Evolutionary conservation across 1,140 invertebrate species (phyloP).

Genomic region (Archegozetes longisetosus): DNA sequence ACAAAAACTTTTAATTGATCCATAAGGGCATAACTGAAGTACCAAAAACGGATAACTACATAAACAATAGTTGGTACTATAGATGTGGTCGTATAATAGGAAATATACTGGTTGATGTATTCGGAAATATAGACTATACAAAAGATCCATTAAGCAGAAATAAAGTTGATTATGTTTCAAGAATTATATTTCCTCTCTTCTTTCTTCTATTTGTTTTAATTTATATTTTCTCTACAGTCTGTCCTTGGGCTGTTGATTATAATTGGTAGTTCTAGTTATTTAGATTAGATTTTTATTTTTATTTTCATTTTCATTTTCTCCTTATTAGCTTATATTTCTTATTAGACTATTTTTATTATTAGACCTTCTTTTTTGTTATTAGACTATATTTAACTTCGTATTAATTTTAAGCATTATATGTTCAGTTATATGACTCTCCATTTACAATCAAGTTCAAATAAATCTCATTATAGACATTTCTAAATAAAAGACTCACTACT

Average conservation of each 20-base stretch:
- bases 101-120: background rate
- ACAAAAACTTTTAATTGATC: too few species aligned
- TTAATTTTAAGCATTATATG: too few species aligned
- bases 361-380: too few species aligned
- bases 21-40: background rate
- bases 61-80: background rate
- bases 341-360: too few species aligned
- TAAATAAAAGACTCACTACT: too few species aligned
- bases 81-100: background rate
- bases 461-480: too few species aligned
- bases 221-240: constrained; percentile 3
- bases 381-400: too few species aligned
- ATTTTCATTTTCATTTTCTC: too few species aligned
- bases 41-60: constrained; percentile 4
- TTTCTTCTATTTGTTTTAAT: background rate
- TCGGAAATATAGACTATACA: constrained; percentile 7
- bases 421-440: too few species aligned
- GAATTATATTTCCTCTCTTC: constrained; percentile 5
- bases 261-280: background rate
- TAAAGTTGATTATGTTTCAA: constrained; percentile 13
- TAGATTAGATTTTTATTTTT: too few species aligned
- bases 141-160: constrained; percentile 11
- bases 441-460: too few species aligned
- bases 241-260: background rate
- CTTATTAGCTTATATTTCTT: too few species aligned